A percentile compares a stretch with the other conserved stretches of the same genome.
Evolutionary conservation across 37 sponge, comb jelly and placozoan genomes (phyloP).

Genomic region (Oopsacas minuta): DNA sequence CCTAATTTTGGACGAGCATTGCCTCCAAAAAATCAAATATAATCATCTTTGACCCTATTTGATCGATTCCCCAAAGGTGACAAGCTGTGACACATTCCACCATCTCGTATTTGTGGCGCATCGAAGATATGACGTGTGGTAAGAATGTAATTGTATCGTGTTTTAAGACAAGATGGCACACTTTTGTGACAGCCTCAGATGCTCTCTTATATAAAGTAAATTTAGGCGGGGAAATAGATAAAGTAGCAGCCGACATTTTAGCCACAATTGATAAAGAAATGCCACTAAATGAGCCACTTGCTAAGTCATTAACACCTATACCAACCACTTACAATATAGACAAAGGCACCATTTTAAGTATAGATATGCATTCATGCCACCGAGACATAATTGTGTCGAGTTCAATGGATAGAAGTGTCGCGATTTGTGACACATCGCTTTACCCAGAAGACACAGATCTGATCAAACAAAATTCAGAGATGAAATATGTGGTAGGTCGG

Average conservation of each 20-base stretch:
- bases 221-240: not conserved
- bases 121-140: not conserved
- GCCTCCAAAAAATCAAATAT: not conserved
- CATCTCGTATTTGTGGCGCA: not conserved
- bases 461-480: not conserved
- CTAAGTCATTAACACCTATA: conserved; percentile 27
- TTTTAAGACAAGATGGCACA: not conserved
- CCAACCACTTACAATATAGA: conserved; percentile 15
- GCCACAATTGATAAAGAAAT: not conserved
- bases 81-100: not conserved
- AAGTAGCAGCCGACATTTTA: not conserved
- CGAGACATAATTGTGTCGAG: conserved; percentile 4
- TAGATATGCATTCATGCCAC: conserved; percentile 40
- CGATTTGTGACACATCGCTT: not conserved
- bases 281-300: not conserved
- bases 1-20: conserved; percentile 28
- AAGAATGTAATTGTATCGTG: conserved; percentile 10
- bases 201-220: not conserved
- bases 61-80: not conserved
- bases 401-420: conserved; percentile 1
- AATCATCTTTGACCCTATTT: not conserved
- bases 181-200: not conserved
- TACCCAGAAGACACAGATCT: not conserved
- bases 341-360: conserved; percentile 32
- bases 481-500: not conserved